Percentiles rank a stretch among this genome's conserved stretches.
Conservation (phyloP, 1,140 invertebrate genomes). For the Drosophila orena region DNA sequence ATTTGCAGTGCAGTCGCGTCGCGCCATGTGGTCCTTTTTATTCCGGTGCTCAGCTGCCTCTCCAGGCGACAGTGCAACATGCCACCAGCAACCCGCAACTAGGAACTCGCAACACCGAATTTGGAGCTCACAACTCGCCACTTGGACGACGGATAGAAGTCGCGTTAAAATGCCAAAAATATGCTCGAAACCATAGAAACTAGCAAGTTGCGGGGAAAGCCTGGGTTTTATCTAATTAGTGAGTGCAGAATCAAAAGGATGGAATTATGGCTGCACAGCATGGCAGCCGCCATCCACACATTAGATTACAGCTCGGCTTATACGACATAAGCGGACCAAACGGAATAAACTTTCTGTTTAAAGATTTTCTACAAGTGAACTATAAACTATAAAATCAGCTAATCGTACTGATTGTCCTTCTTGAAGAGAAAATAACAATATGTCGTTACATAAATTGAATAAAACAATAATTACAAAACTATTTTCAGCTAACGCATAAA, state of each 20-base stretch:
- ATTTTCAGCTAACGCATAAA: conserved; percentile 6
- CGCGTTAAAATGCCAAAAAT: conserved; percentile 31
- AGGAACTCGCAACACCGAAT: conserved; percentile 10
- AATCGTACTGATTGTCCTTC: too few relatives aligned
- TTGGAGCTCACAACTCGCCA: conserved; percentile 23
- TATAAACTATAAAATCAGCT: not conserved
- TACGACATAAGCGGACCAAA: conserved; percentile 10
- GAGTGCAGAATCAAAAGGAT: conserved; percentile 29
- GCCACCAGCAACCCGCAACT: conserved; percentile 13
- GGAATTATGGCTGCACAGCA: conserved; percentile 29
- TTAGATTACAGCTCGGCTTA: not conserved
- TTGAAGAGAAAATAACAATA: too few relatives aligned
- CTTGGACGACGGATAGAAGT: conserved; percentile 9
- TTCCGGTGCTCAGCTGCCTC: conserved; percentile 22
- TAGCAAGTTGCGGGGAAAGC: conserved; percentile 7
- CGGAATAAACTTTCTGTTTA: not conserved
- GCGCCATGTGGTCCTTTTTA: conserved; percentile 37
- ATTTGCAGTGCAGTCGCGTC: not conserved
- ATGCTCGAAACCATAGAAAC: conserved; percentile 43
- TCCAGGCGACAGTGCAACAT: conserved; percentile 26
- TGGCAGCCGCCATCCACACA: conserved; percentile 2
- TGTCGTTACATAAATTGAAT: too few relatives aligned
- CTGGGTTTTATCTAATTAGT: conserved; percentile 40
- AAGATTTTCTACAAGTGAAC: not conserved
- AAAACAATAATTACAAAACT: not conserved